phyloP scores from a whole-genome alignment of 2,888 invertebrate species.

The Adineta ricciae region DNA sequence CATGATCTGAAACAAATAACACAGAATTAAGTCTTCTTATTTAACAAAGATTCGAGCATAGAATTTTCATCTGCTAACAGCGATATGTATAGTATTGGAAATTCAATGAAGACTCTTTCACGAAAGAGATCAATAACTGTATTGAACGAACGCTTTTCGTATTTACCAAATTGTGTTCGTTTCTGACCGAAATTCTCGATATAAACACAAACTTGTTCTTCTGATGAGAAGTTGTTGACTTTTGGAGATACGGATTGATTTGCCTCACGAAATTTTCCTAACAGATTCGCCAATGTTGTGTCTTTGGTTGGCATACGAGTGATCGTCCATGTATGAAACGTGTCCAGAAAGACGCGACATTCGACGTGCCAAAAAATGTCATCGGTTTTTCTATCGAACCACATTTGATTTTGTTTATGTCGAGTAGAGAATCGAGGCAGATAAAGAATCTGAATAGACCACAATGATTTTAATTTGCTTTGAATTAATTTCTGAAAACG shows the following conservation, averaged over 20 bases:
- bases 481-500: constrained; percentile 5
- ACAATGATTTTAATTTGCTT: background rate
- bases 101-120: background rate
- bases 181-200: constrained; percentile 7
- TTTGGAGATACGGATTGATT: background rate
- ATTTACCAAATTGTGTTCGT: background rate
- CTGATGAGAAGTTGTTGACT: background rate
- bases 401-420: constrained; percentile 11
- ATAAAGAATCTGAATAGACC: background rate
- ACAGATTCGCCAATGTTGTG: background rate
- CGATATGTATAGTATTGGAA: background rate
- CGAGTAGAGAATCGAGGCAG: background rate
- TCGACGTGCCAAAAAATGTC: background rate
- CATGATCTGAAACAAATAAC: background rate
- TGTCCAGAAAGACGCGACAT: background rate
- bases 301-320: background rate
- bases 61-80: background rate
- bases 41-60: background rate
- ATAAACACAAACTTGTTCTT: background rate
- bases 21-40: background rate
- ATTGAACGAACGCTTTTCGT: background rate
- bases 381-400: background rate
- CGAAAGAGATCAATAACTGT: background rate
- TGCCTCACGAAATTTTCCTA: background rate
- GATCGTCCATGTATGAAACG: background rate